Conservation (phyloP, 2,797 vertebrate genomes). For the Siniperca obscura region DNA sequence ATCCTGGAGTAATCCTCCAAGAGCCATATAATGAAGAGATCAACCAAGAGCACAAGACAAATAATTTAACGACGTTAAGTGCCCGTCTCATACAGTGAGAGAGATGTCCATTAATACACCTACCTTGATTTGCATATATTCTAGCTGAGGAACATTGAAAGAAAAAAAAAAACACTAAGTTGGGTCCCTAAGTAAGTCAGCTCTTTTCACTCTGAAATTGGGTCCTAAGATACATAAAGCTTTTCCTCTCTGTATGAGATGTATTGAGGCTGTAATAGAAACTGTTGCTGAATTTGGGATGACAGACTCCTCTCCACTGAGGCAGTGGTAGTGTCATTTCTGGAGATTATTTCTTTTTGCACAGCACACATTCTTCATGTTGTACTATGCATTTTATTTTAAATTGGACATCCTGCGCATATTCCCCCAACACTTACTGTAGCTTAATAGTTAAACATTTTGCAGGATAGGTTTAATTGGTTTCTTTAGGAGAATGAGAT, state of each 20-base stretch:
- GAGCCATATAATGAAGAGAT: slow-evolving; percentile 88
- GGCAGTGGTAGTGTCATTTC: slow-evolving; percentile 4
- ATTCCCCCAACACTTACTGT: background rate
- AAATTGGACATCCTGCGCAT: background rate
- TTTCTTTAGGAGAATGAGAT: background rate
- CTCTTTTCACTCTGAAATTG: slow-evolving; percentile 73
- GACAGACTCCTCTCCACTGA: slow-evolving; percentile 15
- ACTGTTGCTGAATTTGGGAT: slow-evolving; percentile 76
- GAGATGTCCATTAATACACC: slow-evolving; percentile 85
- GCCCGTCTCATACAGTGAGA: slow-evolving; percentile 79
- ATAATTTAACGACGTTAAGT: slow-evolving; percentile 85
- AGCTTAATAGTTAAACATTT: background rate
- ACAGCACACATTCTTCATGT: slow-evolving; percentile 6
- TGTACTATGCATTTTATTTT: slow-evolving; percentile 10
- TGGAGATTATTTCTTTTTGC: slow-evolving; percentile 10
- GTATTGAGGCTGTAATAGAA: slow-evolving; percentile 51
- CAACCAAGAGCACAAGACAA: slow-evolving; percentile 86
- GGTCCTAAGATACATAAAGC: slow-evolving; percentile 51
- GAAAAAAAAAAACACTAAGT: slow-evolving; percentile 67
- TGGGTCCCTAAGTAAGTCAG: slow-evolving; percentile 82
- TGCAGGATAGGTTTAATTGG: background rate
- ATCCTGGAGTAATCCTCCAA: slow-evolving; percentile 84
- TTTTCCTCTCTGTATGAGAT: slow-evolving; percentile 59
- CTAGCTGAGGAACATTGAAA: slow-evolving; percentile 79
- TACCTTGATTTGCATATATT: slow-evolving; percentile 83